phyloP scores from a whole-genome alignment of 2,113 vertebrate species.

The Cynocephalus volans region DNA sequence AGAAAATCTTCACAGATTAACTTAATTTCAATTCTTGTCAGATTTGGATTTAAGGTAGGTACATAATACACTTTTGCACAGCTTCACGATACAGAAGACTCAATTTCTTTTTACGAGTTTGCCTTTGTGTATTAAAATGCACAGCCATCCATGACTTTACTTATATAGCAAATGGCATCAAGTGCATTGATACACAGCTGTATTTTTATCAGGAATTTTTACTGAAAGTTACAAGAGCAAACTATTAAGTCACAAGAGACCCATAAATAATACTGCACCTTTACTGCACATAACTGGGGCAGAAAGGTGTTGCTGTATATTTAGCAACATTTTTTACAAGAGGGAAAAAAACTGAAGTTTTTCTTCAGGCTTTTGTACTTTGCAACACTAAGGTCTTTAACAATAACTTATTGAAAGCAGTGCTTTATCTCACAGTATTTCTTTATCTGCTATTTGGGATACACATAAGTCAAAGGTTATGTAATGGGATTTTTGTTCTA shows the following conservation, averaged over 20 bases:
- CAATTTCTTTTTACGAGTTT: neutral
- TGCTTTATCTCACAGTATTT: slow-evolving; percentile 2
- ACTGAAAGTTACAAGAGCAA: slow-evolving; percentile 56
- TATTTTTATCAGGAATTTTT: slow-evolving; percentile 57
- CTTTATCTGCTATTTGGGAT: slow-evolving; percentile 25
- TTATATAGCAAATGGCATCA: neutral
- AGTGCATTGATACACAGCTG: slow-evolving; percentile 5
- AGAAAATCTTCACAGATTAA: slow-evolving; percentile 17
- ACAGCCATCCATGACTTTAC: neutral
- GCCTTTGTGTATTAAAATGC: slow-evolving; percentile 12
- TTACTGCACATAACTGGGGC: slow-evolving; percentile 47
- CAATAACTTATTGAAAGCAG: slow-evolving; percentile 31
- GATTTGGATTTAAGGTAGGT: neutral
- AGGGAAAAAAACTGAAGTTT: neutral
- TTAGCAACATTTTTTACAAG: slow-evolving; percentile 64
- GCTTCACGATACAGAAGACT: neutral
- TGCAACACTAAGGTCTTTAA: neutral
- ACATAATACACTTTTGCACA: slow-evolving; percentile 27
- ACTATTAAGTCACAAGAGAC: slow-evolving; percentile 67
- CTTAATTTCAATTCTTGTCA: slow-evolving; percentile 47
- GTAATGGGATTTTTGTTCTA: slow-evolving; percentile 72
- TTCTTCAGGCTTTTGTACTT: neutral
- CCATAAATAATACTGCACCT: slow-evolving; percentile 72
- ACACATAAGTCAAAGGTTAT: slow-evolving; percentile 74
- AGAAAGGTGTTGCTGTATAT: slow-evolving; percentile 56